These are phyloP conservation scores for Meandrusa payeni DNA, from an alignment of 2,888 invertebrate genomes.

Conservation along the genomic window DNA sequence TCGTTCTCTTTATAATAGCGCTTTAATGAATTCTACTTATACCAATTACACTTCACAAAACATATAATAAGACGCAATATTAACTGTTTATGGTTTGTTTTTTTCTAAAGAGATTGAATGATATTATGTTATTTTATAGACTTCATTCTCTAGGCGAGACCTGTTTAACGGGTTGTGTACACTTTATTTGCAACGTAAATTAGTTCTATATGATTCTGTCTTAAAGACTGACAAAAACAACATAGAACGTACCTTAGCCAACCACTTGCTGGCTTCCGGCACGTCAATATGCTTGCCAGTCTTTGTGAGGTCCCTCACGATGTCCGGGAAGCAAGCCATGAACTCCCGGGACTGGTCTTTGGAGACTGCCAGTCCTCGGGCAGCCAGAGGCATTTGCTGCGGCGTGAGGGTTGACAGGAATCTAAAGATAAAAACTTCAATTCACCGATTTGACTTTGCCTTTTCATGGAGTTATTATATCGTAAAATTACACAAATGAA, in stretches of 20 bases:
- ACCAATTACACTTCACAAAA: too few relatives aligned
- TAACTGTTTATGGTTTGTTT: too few relatives aligned
- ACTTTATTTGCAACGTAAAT: background rate
- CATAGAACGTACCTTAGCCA: conserved; percentile 84
- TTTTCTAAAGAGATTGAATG: too few relatives aligned
- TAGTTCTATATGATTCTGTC: conserved; percentile 39
- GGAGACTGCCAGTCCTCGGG: conserved; percentile 83
- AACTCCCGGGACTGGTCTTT: conserved; percentile 93
- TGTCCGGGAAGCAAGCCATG: conserved; percentile 93
- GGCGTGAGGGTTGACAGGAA: conserved; percentile 83
- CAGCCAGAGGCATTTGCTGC: conserved; percentile 81
- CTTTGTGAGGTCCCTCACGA: conserved; percentile 91
- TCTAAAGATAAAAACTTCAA: conserved; percentile 53
- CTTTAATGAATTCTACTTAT: too few relatives aligned
- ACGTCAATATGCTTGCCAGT: conserved; percentile 87
- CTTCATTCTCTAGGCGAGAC: too few relatives aligned
- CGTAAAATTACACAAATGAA: too few relatives aligned
- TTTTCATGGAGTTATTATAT: too few relatives aligned
- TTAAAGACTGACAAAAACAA: conserved; percentile 44
- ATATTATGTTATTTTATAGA: too few relatives aligned
- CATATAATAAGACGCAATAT: too few relatives aligned
- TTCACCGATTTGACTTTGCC: conserved; percentile 6
- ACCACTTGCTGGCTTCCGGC: conserved; percentile 90
- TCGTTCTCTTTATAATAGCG: too few relatives aligned
- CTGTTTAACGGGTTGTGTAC: too few relatives aligned